phyloP scores from a whole-genome alignment of 2,888 invertebrate species.

The Drosophila tanythrix region DNA sequence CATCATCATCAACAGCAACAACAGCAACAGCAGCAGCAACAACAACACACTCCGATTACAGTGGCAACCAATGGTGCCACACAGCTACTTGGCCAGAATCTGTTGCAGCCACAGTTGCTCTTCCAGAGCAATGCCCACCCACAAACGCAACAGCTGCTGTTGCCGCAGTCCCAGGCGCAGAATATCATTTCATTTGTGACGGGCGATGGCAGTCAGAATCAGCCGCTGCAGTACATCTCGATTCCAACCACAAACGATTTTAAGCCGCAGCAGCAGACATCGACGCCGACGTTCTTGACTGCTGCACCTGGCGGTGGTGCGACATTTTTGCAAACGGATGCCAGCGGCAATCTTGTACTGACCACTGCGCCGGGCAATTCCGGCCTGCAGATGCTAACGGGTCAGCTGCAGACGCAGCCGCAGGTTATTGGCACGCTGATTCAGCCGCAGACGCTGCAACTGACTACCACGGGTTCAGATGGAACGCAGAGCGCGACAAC shows the following conservation, averaged over 20 bases:
- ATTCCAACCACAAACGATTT: slow-evolving; percentile 87
- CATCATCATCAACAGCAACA: slow-evolving; percentile 52
- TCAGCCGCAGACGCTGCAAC: slow-evolving; percentile 87
- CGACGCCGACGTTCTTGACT: slow-evolving; percentile 85
- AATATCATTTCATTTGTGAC: slow-evolving; percentile 86
- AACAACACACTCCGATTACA: slow-evolving; percentile 61
- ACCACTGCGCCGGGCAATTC: slow-evolving; percentile 85
- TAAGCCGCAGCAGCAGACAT: slow-evolving; percentile 83
- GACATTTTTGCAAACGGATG: slow-evolving; percentile 87
- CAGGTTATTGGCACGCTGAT: slow-evolving; percentile 88
- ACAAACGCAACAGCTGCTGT: slow-evolving; percentile 77
- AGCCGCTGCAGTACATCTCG: slow-evolving; percentile 92
- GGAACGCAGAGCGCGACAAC: slow-evolving; percentile 40
- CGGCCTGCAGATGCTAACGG: slow-evolving; percentile 87
- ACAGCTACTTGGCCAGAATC: slow-evolving; percentile 68
- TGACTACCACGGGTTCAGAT: slow-evolving; percentile 86
- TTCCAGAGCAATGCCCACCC: slow-evolving; percentile 72
- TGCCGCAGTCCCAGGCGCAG: slow-evolving; percentile 83
- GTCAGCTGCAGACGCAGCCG: slow-evolving; percentile 86
- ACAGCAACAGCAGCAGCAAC: slow-evolving; percentile 51
- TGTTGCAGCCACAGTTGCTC: slow-evolving; percentile 69
- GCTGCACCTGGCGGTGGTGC: slow-evolving; percentile 85
- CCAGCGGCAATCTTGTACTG: slow-evolving; percentile 87
- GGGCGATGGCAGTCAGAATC: slow-evolving; percentile 83
- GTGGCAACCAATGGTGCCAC: slow-evolving; percentile 56